phyloP scores from a whole-genome alignment of 2,797 vertebrate species.

The Coregonus sp. region DNA sequence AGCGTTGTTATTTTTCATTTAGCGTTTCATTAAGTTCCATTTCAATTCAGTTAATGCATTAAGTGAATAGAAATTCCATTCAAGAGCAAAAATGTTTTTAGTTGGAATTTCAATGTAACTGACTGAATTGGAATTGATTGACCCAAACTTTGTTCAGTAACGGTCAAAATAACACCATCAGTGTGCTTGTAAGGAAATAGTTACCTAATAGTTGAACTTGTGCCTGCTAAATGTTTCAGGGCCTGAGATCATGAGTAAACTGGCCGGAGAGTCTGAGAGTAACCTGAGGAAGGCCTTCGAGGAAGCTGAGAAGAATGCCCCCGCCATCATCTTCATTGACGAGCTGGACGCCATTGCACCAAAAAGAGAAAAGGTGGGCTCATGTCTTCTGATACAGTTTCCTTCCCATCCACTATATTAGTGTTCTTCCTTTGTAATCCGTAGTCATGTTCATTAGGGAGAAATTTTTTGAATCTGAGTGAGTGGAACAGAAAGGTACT shows the following conservation, averaged over 20 bases:
- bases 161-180: background rate
- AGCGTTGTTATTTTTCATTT: background rate
- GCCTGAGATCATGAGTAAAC: slow-evolving; percentile 91
- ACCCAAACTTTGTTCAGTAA: background rate
- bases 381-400: background rate
- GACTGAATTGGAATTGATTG: background rate
- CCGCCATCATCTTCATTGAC: slow-evolving; percentile 90
- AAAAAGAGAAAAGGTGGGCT: slow-evolving; percentile 86
- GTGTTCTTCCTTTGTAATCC: background rate
- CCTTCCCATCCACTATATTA: background rate
- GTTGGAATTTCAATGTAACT: background rate
- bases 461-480: too few relatives aligned
- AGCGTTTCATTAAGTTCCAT: too few relatives aligned
- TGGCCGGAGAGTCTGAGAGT: slow-evolving; percentile 89
- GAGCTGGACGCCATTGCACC: slow-evolving; percentile 89
- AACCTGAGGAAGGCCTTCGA: slow-evolving; percentile 90
- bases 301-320: slow-evolving; percentile 89
- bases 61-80: background rate
- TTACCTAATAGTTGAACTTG: background rate
- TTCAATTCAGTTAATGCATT: background rate
- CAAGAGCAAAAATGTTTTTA: background rate
- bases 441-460: too few relatives aligned
- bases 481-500: too few relatives aligned
- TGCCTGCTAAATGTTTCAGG: slow-evolving; percentile 61
- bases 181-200: background rate